phyloP scores from a whole-genome alignment of 2,888 invertebrate genomes.

The Amiota mariae region DNA sequence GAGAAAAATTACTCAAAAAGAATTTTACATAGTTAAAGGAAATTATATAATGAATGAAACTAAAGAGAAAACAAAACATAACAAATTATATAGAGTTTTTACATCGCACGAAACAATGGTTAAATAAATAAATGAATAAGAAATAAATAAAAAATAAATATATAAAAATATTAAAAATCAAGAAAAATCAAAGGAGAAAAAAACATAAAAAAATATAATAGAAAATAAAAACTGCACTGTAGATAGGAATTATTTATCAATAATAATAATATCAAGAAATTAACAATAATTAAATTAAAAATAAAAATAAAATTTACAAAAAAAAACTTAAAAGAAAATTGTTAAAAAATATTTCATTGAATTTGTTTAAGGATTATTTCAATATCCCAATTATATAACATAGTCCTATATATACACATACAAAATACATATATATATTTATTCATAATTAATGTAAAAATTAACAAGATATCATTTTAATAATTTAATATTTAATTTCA shows the following conservation, averaged over 20 bases:
- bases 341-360: no score
- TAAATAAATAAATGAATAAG: slow-evolving; percentile 32
- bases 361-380: no score
- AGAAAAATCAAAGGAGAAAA: slow-evolving; percentile 25
- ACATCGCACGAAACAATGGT: slow-evolving; percentile 62
- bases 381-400: no score
- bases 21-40: slow-evolving; percentile 56
- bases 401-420: no score
- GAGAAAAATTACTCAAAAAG: slow-evolving; percentile 50
- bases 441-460: no score
- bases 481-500: background rate
- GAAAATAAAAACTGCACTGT: slow-evolving; percentile 51
- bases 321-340: no score
- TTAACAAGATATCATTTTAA: no score
- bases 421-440: no score
- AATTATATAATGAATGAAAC: slow-evolving; percentile 61
- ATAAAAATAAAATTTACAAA: no score
- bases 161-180: slow-evolving; percentile 39
- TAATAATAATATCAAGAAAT: slow-evolving; percentile 19
- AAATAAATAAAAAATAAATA: slow-evolving; percentile 42
- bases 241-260: slow-evolving; percentile 56
- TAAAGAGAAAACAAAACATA: slow-evolving; percentile 31
- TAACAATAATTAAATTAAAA: no score
- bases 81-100: slow-evolving; percentile 50
- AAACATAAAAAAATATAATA: slow-evolving; percentile 42